A percentile compares a stretch with the other conserved stretches of the same genome.
These are phyloP conservation scores for Bubo bubo DNA, from an alignment of 2,113 vertebrate genomes.

Conservation along the genomic window DNA sequence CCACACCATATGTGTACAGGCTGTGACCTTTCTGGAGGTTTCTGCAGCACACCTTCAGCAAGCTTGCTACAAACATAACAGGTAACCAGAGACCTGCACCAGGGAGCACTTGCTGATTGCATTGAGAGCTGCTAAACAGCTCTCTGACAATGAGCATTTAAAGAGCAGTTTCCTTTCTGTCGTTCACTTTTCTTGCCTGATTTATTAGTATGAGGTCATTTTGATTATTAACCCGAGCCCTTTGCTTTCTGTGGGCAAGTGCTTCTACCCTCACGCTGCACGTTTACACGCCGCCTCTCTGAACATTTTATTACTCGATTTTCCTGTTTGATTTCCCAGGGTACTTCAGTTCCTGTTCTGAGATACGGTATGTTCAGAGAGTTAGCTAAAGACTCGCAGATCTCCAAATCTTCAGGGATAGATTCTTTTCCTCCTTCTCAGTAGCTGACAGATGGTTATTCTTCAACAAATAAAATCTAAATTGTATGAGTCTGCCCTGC, in stretches of 20 bases:
- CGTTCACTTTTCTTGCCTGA: constrained; percentile 20
- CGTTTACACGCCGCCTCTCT: background rate
- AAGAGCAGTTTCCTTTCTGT: background rate
- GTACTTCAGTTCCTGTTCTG: constrained; percentile 50
- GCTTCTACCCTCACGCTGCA: background rate
- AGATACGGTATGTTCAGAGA: background rate
- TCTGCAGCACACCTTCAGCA: constrained; percentile 5
- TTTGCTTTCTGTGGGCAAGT: constrained; percentile 33
- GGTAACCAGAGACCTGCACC: constrained; percentile 12
- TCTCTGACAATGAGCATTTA: constrained; percentile 22
- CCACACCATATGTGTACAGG: background rate
- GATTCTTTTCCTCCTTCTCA: constrained; percentile 34
- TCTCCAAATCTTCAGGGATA: constrained; percentile 23
- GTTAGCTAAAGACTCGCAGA: constrained; percentile 24
- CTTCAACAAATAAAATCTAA: constrained; percentile 54
- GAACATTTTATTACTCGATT: constrained; percentile 28
- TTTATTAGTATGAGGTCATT: constrained; percentile 44
- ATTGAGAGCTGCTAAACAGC: background rate
- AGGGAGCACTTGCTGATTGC: background rate
- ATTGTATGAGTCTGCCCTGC: background rate
- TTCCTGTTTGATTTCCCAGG: constrained; percentile 67
- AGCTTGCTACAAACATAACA: background rate
- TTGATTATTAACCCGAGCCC: constrained; percentile 40
- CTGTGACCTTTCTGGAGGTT: constrained; percentile 18
- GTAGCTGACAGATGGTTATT: constrained; percentile 67